Base-by-base conservation (phyloP, 64 coral and sea anemone genomes). In the Pocillopora verrucosa region DNA sequence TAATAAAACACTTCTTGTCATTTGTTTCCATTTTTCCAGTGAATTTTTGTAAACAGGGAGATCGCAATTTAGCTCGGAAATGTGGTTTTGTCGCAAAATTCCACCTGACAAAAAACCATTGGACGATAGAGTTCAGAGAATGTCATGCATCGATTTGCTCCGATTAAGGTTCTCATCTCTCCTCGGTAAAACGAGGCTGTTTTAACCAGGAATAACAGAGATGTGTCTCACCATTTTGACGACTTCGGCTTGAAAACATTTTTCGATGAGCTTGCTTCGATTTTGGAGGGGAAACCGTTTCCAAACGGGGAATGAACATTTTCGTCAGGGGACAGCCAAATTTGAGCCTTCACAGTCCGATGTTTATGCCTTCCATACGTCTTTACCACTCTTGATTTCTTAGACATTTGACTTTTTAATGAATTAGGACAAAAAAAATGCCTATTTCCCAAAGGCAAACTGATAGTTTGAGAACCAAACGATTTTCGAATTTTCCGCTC, bases 351-450 rank as follows among this genome's bases (percentile, higher is more conserved):
- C 5, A 92, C 83, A 41, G 90, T 87, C 41, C 90, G 69, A 24
- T 87, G 87, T 75, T 73, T 92, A 58, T 92, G 90, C 60, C 83
- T 84, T 65, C 90, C 90, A 92, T 92, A 92, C 12, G 90, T 92
- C 69, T 92, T 92, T 9, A 92, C 59, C 13, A 92, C 45, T 16
- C 16, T n/a, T 61, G 73, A 60, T 25, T 74, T 86, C 20, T 79
- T 76, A 51, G 83, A 57, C 90, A 92, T 92, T 80, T 92, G 63
- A 62, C 61, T 34, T 80, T 16, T 72, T 56, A 16, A 15, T 60
- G 6, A 19, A 11, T 6, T 35, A 76, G 9, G 22, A n/a, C 24
- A 19, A 88, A 13, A 76, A 77, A 61, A 34, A 0, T 3, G 60
- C 0, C 2, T 10, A 22, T 63, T 76, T 78, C 2, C 16, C 22